Conservation (phyloP, 2,888 invertebrate species). For the Ectobius pallidus region DNA sequence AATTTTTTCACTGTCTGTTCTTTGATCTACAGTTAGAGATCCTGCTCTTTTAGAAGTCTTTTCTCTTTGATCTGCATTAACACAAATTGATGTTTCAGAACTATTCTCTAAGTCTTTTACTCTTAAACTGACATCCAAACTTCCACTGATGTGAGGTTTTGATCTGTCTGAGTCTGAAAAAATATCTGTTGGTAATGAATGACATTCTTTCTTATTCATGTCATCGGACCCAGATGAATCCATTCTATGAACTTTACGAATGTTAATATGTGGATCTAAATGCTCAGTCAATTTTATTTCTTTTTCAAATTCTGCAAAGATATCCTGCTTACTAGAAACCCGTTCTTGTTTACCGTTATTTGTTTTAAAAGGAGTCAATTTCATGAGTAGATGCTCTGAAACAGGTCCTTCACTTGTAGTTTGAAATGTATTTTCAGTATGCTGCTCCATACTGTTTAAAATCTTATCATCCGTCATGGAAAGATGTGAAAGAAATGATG, state of each 20-base stretch:
- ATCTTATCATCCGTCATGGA: slow-evolving; percentile 19
- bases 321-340: slow-evolving; percentile 47
- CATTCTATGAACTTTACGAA: slow-evolving; percentile 13
- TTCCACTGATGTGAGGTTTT: no score
- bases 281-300: slow-evolving; percentile 51
- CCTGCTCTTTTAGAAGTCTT: no score
- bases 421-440: not conserved
- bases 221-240: slow-evolving; percentile 5
- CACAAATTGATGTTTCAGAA: no score
- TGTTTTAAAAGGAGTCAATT: not conserved
- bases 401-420: not conserved
- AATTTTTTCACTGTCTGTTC: not conserved
- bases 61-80: no score
- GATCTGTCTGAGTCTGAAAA: not conserved
- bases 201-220: not conserved
- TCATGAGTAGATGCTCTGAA: not conserved
- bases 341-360: slow-evolving; percentile 37
- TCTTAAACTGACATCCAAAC: no score
- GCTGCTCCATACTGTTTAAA: not conserved
- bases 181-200: slow-evolving; percentile 3
- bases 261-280: slow-evolving; percentile 47
- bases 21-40: no score
- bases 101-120: no score
- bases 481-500: slow-evolving; percentile 43
- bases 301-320: slow-evolving; percentile 50